Evolutionary conservation across 2,888 invertebrate genomes (phyloP).

Genomic region (Synanthedon myopaeformis): DNA sequence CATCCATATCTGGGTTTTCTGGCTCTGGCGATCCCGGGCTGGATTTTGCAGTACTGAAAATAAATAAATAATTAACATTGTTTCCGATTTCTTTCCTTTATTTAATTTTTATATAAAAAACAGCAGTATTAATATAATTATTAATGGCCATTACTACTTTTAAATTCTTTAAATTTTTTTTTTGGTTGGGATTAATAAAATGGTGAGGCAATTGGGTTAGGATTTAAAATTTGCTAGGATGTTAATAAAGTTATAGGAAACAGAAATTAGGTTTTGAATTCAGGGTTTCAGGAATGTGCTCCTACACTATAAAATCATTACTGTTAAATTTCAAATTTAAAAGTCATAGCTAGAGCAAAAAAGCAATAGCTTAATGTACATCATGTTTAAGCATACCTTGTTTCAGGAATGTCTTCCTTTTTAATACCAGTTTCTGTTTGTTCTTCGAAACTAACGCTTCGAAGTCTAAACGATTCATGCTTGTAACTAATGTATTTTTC

Average conservation of each 20-base stretch:
- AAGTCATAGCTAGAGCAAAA: background rate
- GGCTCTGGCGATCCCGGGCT: slow-evolving; percentile 74
- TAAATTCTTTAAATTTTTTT: no score
- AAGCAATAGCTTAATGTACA: background rate
- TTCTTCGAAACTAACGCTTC: slow-evolving; percentile 80
- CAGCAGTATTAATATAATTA: slow-evolving; percentile 4
- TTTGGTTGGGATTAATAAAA: no score
- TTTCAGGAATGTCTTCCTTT: slow-evolving; percentile 40
- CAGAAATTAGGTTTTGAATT: background rate
- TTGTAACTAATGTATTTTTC: slow-evolving; percentile 80
- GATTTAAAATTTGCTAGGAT: no score
- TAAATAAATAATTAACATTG: slow-evolving; percentile 5
- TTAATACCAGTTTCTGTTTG: slow-evolving; percentile 46
- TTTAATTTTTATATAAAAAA: slow-evolving; percentile 1
- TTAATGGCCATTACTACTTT: background rate
- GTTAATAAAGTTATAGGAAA: no score
- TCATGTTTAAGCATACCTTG: slow-evolving; percentile 40
- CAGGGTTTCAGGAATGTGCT: background rate
- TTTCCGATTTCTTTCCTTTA: slow-evolving; percentile 6
- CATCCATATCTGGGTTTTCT: slow-evolving; percentile 24
- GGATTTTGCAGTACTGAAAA: slow-evolving; percentile 70
- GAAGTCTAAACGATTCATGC: slow-evolving; percentile 80
- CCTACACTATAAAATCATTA: background rate
- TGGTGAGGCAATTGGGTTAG: no score
- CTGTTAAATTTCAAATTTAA: background rate